Evolutionary conservation across 35 echinoderm and acorn worm species (phyloP), one percentile per base, ranked within the genome.

Genomic region (Apostichopus japonicus): DNA sequence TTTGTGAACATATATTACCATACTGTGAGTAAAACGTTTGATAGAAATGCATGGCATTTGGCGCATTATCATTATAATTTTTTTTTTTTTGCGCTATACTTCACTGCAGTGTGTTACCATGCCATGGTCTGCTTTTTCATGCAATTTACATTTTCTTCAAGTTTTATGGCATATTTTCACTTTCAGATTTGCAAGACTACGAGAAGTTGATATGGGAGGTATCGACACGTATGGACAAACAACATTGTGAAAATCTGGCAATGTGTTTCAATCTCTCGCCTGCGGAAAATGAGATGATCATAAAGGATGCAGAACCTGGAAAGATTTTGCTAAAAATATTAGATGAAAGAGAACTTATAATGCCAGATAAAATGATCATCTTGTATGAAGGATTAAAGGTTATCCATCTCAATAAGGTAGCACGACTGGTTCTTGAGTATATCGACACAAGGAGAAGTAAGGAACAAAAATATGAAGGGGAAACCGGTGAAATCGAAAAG

Each of bases 331-430:
- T 88, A 4, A 67, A 63, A 88, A 88, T 67, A 21, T 72, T 88
- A 27, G 86, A 88, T 88, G 56, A 88, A 72, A 88, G 86, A 24
- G 86, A 65, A 67, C 17, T 61, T 16, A 67, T 88, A 5, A 88
- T 67, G 86, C 58, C 86, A 23, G 8, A 67, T 13, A 88, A 88
- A 88, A 70, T 67, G 86, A 23, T 88, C 8, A 27, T 10, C 56
- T 23, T 88, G 23, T 88, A 65, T 72, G 54, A 65, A 65, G 86
- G 86, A 88, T 65, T 88, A 23, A 88, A 88, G 51, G 55, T 11
- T 24, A 61, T 17, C 58, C 86, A 88, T 54, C 86, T 88, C 23
- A 16, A 88, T 52, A 88, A 63, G 23, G 27, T 88, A 88, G 86
- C 57, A 23, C 65, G 86, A 10, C 6, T 22, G 6, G 65, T 88